Evolutionary conservation across 1,140 invertebrate species (phyloP).

Genomic region (Physella acuta): DNA sequence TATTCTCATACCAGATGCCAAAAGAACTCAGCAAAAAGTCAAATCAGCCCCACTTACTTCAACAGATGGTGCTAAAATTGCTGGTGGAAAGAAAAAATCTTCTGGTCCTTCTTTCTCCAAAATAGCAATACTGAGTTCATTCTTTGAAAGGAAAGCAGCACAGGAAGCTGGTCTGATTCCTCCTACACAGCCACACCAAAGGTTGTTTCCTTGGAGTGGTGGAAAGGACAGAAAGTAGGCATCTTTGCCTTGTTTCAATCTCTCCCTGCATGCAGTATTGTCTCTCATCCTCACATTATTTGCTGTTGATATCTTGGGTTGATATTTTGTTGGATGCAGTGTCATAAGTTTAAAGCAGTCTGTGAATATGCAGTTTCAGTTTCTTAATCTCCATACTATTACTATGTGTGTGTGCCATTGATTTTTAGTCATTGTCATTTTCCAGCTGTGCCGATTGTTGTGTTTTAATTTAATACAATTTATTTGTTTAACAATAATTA

Average conservation of each 20-base stretch:
- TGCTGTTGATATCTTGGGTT: no score
- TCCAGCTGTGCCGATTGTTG: no score
- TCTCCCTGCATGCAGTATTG: background rate
- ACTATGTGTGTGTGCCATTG: no score
- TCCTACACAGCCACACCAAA: constrained; percentile 13
- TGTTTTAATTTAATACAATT: no score
- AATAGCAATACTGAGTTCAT: constrained; percentile 52
- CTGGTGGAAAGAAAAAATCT: constrained; percentile 21
- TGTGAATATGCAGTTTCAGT: no score
- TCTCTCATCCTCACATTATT: no score
- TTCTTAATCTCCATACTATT: no score
- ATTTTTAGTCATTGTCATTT: no score
- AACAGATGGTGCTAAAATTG: background rate
- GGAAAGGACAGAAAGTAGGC: constrained; percentile 28
- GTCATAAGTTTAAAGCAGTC: no score
- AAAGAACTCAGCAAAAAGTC: constrained; percentile 24
- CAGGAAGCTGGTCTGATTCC: constrained; percentile 26
- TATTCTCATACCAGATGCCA: constrained; percentile 29
- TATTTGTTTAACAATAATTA: no score
- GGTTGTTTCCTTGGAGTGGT: constrained; percentile 25
- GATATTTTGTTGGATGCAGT: no score
- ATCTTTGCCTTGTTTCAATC: constrained; percentile 1
- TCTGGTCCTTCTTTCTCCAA: constrained; percentile 37
- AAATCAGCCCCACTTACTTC: constrained; percentile 5
- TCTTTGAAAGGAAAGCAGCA: constrained; percentile 53